Base-by-base conservation (phyloP, 1,140 invertebrate species). In the Caenorhabditis briggsae region DNA sequence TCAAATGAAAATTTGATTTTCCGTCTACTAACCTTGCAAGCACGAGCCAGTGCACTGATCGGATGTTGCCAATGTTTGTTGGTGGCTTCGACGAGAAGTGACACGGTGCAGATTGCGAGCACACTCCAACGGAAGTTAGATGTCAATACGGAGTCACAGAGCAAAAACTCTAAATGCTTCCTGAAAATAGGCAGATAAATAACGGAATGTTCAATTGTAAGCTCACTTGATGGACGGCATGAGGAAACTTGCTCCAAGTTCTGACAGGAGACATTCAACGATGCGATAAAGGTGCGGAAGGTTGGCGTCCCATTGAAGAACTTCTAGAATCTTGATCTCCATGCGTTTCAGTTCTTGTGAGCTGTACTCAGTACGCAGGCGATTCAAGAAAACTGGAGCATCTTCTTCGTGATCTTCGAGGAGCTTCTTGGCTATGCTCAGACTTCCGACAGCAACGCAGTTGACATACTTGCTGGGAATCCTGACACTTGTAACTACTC, bases 401-500 rank as follows among this genome's bases (percentile, higher is more conserved):
- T 58, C 65, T 33, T 87, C 87, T 23, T 88, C 85, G 20, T 74
- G 59, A 50, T 88, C 87, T 41, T 86, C 87, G 70, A 70, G 82
- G 18, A 88, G 48, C 85, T 88, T 88, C 48, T 84, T 74, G 53
- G 87, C 85, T 18, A 88, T 82, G 65, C 86, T 78, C 43, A 88
- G 64, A 56, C 82, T 74, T 20, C 86, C 85, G 25, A 86, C 85
- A 14, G 87, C 87, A 9, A 88, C 87, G 53, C 87, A 88, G 65
- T 88, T 88, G 64, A 88, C 74, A 78, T 88, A 88, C 70, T 84
- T 88, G 70, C 65, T 20, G 20, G 64, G 82, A 41, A 87, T 82
- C 2, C 83, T 11, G 8, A 82, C 82, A 18, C 82, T 56, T 50
- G 56, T 85, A 50, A 87, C 82, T 14, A 84, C 84, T 11, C 82